Percentiles rank a stretch among this genome's conserved stretches.
Conservation (phyloP, 2,797 vertebrate species). For the Melanotaenia maccullochi region DNA sequence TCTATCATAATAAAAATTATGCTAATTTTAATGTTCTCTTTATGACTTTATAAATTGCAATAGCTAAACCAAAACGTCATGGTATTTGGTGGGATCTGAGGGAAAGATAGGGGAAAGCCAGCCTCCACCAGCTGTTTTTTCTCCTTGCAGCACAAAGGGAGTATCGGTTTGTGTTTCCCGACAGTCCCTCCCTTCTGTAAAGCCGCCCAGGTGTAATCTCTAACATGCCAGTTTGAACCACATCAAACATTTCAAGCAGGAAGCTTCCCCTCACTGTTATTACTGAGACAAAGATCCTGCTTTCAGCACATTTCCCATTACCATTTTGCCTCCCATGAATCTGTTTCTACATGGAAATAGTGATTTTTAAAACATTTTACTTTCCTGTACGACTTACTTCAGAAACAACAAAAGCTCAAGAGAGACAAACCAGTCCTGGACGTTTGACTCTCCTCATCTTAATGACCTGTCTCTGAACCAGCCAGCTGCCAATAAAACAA, state of each 20-base stretch:
- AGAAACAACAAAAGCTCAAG: slow-evolving; percentile 2
- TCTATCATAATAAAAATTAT: neutral
- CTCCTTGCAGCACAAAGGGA: slow-evolving; percentile 24
- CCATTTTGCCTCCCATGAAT: slow-evolving; percentile 28
- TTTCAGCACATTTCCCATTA: slow-evolving; percentile 21
- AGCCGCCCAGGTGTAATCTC: slow-evolving; percentile 67
- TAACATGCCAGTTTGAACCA: slow-evolving; percentile 65
- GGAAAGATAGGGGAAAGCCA: slow-evolving; percentile 19
- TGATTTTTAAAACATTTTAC: neutral
- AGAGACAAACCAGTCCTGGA: slow-evolving; percentile 15
- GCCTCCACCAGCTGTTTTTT: slow-evolving; percentile 63
- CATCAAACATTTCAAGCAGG: slow-evolving; percentile 77
- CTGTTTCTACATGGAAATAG: slow-evolving; percentile 20
- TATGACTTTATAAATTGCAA: slow-evolving; percentile 9
- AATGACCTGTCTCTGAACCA: slow-evolving; percentile 51
- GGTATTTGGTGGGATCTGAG: slow-evolving; percentile 29
- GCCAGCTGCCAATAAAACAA: slow-evolving; percentile 39
- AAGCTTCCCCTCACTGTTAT: slow-evolving; percentile 72
- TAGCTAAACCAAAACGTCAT: slow-evolving; percentile 24
- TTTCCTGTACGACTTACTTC: neutral
- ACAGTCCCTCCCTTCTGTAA: slow-evolving; percentile 69
- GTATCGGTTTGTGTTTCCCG: slow-evolving; percentile 56
- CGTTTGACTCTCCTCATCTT: slow-evolving; percentile 12
- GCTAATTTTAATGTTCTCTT: slow-evolving; percentile 28
- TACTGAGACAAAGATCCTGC: slow-evolving; percentile 58